Evolutionary conservation across 2,797 vertebrate genomes (phyloP).

Genomic region (Gambusia yucatana): DNA sequence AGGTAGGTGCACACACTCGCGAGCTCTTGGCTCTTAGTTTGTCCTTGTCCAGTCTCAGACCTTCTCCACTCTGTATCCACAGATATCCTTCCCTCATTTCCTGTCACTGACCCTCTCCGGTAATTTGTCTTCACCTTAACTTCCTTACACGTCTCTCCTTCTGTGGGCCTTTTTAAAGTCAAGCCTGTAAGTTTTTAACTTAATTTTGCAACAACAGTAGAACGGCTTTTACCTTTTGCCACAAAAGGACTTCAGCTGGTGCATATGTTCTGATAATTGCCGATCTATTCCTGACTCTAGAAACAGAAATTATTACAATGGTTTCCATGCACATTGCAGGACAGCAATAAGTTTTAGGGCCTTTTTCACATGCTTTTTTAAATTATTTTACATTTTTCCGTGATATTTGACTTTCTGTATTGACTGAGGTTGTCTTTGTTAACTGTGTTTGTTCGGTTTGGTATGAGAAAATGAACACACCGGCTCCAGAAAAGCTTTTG

Average conservation of each 20-base stretch:
- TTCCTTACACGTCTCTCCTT: constrained; percentile 13
- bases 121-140: constrained; percentile 24
- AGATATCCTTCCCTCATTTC: constrained; percentile 34
- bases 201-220: background rate
- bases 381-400: background rate
- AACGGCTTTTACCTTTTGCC: background rate
- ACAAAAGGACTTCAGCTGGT: background rate
- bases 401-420: background rate
- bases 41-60: constrained; percentile 49
- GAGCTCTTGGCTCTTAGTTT: constrained; percentile 18
- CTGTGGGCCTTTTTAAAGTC: background rate
- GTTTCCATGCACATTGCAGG: background rate
- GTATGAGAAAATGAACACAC: background rate
- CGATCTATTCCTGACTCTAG: background rate
- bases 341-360: background rate
- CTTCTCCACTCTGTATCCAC: constrained; percentile 34
- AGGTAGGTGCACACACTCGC: constrained; percentile 11
- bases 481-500: too few species aligned
- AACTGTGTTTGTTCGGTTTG: background rate
- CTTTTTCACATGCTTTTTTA: too few species aligned
- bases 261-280: background rate
- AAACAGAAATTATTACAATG: background rate
- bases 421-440: background rate
- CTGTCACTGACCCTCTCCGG: constrained; percentile 21
- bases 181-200: constrained; percentile 2